Percentiles rank a stretch among this genome's conserved stretches.
Evolutionary conservation across 2,797 vertebrate species (phyloP).

Genomic region (Eulemur mongoz): DNA sequence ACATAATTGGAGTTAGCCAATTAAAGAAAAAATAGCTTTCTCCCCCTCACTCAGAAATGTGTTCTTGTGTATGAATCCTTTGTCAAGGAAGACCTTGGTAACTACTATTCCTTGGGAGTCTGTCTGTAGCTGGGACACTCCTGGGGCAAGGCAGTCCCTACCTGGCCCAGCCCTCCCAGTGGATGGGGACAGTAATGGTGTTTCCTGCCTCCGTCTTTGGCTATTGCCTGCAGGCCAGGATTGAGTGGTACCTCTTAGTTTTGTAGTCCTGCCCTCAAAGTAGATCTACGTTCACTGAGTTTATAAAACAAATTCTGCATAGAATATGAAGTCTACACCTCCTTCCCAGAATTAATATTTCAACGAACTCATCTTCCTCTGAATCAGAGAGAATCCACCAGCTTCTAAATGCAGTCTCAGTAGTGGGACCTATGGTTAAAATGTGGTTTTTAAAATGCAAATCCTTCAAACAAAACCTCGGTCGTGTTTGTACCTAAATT

Average conservation of each 20-base stretch:
- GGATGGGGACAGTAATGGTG: fast-evolving
- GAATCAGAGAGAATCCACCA: neutral
- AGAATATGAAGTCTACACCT: fast-evolving
- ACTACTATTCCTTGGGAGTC: neutral
- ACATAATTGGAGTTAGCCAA: neutral
- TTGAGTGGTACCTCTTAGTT: neutral
- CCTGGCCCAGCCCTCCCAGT: neutral
- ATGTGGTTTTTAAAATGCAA: neutral
- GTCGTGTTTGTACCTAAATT: neutral
- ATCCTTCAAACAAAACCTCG: neutral
- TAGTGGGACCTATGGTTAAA: neutral
- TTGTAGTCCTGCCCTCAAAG: neutral
- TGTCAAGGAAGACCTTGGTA: neutral
- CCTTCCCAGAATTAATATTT: neutral
- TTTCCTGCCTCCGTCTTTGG: neutral
- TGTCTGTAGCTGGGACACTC: neutral
- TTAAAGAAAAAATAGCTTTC: neutral
- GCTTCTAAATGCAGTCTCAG: neutral
- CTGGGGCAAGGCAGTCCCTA: neutral
- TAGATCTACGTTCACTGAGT: neutral
- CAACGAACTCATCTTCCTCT: neutral
- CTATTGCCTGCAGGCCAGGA: neutral
- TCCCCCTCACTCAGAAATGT: neutral
- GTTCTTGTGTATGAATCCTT: neutral
- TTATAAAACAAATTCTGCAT: neutral